Evolutionary conservation across 2,888 invertebrate genomes (phyloP), one percentile per base, ranked within the genome.

Genomic region (Notodonta ziczac): DNA sequence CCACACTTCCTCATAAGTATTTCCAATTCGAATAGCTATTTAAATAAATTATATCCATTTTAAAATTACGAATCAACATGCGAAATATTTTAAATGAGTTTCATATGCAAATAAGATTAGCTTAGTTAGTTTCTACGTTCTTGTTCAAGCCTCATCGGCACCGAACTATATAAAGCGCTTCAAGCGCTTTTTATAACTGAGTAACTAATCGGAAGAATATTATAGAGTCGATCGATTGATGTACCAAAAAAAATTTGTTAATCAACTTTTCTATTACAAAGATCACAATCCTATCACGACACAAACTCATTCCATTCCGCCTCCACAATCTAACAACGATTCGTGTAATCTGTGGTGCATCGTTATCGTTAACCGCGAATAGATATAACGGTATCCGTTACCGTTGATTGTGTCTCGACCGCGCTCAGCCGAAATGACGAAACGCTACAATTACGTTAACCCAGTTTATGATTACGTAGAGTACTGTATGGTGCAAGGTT

Each of bases 371-470:
- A 56, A 54, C 66, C 63, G 50, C 60, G 59, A 54, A 73, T 72
- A 65, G 70, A 76, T 74, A 62, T 83, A 82, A 82, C 84, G 81
- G 82, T 79, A 69, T 64, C 54, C 58, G 78, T 77, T 86, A 85
- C 87, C 85, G 87, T 86, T 86, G 67, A 68, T 71, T 70, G 72
- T 66, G 69, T 57, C 63, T 62, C 58, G 63, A 65, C 69, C 67
- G 69, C 70, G 62, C 66, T 62, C 51, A 71, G 72, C 74, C 81
- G 72, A 80, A 84, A 80, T 90, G 85, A 84, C 77, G 87, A 89
- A 89, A 88, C 78, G 72, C 76, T 75, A 78, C 80, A 79, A 84
- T 84, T 84, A 85, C 84, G 78, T 73, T 82, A 85, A 83, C 87
- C 86, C 72, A 87, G 69, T 80, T 72, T 77, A 69, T 72, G 77